These are phyloP conservation scores for Chalcis sispes DNA, from an alignment of 2,888 invertebrate species.

Conservation along the genomic window DNA sequence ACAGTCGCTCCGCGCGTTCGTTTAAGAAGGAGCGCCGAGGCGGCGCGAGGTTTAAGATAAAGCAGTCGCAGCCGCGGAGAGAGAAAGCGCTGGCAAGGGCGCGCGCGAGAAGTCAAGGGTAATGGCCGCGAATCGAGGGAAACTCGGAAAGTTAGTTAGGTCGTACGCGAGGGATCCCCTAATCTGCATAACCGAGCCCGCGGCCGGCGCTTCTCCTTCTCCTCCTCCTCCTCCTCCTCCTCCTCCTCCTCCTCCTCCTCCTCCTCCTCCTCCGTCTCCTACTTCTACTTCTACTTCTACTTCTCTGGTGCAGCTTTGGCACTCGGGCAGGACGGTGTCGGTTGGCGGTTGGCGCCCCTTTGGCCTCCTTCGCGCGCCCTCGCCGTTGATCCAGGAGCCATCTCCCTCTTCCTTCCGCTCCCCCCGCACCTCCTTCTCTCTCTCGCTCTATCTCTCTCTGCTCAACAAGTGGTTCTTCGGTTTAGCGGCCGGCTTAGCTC, in stretches of 20 bases:
- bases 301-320: too few relatives aligned
- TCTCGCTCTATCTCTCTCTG: conserved; percentile 62
- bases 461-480: conserved; percentile 76
- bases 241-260: too few relatives aligned
- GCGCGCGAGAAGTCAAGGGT: conserved; percentile 25
- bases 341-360: conserved; percentile 9
- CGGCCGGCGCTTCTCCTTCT: too few relatives aligned
- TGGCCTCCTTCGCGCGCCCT: conserved; percentile 46
- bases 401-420: conserved; percentile 61
- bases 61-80: not conserved
- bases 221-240: not conserved
- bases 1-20: too few relatives aligned
- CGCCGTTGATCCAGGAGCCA: conserved; percentile 40
- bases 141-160: conserved; percentile 75
- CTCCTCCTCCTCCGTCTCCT: not conserved
- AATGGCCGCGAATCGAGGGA: conserved; percentile 55
- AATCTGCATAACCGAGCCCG: conserved; percentile 74
- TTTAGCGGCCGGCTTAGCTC: conserved; percentile 75
- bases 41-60: not conserved
- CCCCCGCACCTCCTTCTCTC: conserved; percentile 50
- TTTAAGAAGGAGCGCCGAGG: not conserved
- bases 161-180: conserved; percentile 67
- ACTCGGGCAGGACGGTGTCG: not conserved
- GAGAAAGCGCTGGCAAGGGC: conserved; percentile 8
- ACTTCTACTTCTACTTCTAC: not conserved